Percentiles rank a stretch among this genome's conserved stretches.
Conservation (phyloP, 2,113 vertebrate species). For the Phyllopteryx taeniolatus region DNA sequence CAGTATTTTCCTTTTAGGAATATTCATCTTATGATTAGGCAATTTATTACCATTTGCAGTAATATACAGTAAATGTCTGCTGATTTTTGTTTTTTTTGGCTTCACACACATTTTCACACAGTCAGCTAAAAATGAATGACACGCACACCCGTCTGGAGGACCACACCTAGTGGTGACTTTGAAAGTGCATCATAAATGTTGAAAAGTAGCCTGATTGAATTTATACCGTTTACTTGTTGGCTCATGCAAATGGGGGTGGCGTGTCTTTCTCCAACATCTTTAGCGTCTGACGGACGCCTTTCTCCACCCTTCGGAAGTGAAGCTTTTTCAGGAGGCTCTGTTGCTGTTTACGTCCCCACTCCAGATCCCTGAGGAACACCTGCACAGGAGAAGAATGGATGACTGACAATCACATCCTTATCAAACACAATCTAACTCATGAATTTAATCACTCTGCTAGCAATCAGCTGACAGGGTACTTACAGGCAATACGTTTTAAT, state of each 20-base stretch:
- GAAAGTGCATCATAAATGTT: neutral
- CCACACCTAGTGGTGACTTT: neutral
- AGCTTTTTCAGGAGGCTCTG: constrained; percentile 84
- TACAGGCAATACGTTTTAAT: neutral
- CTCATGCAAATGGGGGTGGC: neutral
- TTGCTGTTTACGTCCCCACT: constrained; percentile 83
- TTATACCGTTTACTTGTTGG: neutral
- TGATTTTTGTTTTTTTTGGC: neutral
- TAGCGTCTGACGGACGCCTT: constrained; percentile 77
- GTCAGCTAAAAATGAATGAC: neutral
- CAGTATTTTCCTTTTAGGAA: too few species aligned
- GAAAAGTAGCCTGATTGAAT: neutral
- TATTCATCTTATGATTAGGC: too few species aligned
- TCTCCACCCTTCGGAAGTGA: constrained; percentile 84
- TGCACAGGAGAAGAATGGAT: constrained; percentile 16
- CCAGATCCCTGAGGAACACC: constrained; percentile 85
- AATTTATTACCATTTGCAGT: too few species aligned
- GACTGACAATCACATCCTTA: neutral
- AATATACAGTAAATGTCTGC: too few species aligned
- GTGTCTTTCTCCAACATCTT: constrained; percentile 59
- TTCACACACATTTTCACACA: neutral
- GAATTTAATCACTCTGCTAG: neutral
- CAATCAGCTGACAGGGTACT: neutral
- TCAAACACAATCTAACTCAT: neutral
- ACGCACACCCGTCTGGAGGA: neutral